These are phyloP conservation scores for Lacerta viridis DNA, from an alignment of 2,797 vertebrate genomes.

Conservation along the genomic window DNA sequence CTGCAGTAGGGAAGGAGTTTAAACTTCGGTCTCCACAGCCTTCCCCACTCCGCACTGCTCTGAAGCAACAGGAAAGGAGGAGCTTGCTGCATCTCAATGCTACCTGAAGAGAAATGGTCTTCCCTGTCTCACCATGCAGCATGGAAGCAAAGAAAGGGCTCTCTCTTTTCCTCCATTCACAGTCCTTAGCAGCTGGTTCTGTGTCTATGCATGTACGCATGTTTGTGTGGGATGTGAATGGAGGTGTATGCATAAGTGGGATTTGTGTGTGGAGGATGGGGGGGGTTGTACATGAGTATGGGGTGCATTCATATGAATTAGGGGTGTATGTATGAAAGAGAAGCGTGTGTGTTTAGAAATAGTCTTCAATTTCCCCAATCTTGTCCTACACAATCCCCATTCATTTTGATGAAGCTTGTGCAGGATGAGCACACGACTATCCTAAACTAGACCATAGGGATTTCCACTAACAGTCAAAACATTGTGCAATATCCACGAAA, in stretches of 20 bases:
- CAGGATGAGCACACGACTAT: neutral
- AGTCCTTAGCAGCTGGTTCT: too few species aligned
- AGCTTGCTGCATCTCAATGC: neutral
- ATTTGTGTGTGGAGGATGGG: too few species aligned
- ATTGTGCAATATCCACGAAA: neutral
- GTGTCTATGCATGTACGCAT: too few species aligned
- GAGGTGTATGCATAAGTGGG: too few species aligned
- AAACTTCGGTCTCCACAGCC: neutral
- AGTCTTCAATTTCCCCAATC: too few species aligned
- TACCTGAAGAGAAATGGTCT: neutral
- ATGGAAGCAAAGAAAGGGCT: neutral
- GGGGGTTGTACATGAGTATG: too few species aligned
- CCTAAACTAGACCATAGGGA: neutral
- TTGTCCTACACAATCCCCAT: neutral
- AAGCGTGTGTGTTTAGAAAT: too few species aligned
- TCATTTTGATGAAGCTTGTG: neutral
- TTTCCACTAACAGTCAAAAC: neutral
- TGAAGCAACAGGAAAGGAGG: neutral
- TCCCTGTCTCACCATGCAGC: neutral
- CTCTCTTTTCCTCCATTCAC: neutral
- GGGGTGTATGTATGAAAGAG: too few species aligned
- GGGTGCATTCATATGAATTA: too few species aligned
- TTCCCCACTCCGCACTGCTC: neutral
- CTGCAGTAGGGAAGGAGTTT: neutral
- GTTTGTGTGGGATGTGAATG: too few species aligned